Base-by-base conservation (phyloP, 2,113 vertebrate species). In the Podocnemis expansa region DNA sequence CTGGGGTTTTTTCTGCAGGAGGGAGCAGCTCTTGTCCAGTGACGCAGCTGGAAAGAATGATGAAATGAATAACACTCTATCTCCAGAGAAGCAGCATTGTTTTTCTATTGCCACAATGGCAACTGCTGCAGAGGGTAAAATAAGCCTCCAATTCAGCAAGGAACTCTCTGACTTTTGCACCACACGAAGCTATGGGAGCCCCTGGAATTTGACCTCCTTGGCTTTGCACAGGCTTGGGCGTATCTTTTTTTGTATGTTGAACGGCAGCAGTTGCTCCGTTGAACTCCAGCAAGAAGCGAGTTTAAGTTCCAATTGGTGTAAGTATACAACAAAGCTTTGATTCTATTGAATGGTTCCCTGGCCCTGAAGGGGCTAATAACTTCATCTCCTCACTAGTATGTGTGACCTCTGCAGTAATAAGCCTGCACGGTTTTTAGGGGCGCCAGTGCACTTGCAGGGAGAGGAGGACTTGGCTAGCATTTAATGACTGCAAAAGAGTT, bases 241-340 rank as follows among this genome's bases (percentile, higher is more conserved):
- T 31, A 34, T 21, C 29, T n/a, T 56, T 24, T 17, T 78, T 84
- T 51, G 29, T 27, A 13, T 80, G 75, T 56, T 60, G 78, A 92
- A 75, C 87, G 70, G 92, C 78, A 92, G 51, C 2, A 4, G 12
- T 19, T 31, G n/a, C 78, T 88, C 67, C 58, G 60, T 49, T 49
- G 85, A 86, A 67, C 29, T 80, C 84, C 82, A 70, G 43, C 55
- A 54, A 94, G 91, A 80, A 91, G 89, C 89, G 56, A 85, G 58
- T 63, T 91, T 90, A 81, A 3, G 9, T 49, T 93, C 56, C 60
- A 70, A 41, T 0, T 41, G 54, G 43, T 82, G 75, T 84, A 58
- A 91, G 38, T n/a, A n/a, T 34, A n/a, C n/a, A 83, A 92, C 2
- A 54, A 91, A 41, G 81, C 81, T 83, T 67, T 49, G 34, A 0